Evolutionary conservation across 2,113 vertebrate genomes (phyloP).

Genomic region (Ovis aries): DNA sequence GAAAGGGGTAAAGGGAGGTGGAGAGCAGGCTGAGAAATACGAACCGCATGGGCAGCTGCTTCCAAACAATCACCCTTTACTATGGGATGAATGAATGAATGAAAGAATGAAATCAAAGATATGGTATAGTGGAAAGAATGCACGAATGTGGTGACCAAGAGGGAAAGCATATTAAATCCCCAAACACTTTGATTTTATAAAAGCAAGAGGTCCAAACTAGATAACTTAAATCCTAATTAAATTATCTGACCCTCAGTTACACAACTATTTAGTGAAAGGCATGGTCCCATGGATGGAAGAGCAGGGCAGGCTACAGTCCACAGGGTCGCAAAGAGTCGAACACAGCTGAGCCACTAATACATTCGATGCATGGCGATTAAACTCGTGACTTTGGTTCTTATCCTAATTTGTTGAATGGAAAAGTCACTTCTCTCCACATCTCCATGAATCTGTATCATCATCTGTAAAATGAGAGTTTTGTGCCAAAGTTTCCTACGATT

Average conservation of each 20-base stretch:
- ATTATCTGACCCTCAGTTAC: neutral
- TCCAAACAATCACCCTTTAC: neutral
- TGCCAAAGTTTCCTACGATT: neutral
- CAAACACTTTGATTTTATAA: neutral
- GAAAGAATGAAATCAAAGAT: constrained; percentile 7
- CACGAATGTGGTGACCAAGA: neutral
- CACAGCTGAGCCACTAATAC: neutral
- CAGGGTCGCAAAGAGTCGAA: neutral
- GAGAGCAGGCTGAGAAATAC: neutral
- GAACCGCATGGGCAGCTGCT: neutral
- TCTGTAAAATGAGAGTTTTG: neutral
- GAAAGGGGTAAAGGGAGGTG: neutral
- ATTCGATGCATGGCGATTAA: neutral
- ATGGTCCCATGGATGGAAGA: neutral
- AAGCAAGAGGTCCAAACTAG: neutral
- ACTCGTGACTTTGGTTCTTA: neutral
- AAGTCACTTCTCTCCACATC: neutral
- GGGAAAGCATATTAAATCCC: neutral
- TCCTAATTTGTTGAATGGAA: neutral
- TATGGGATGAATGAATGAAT: neutral
- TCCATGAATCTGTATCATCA: neutral
- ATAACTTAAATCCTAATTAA: neutral
- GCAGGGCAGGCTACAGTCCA: neutral
- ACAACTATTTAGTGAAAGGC: neutral
- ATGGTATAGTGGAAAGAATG: neutral